Evolutionary conservation across 1,140 invertebrate genomes (phyloP).

Genomic region (Drosophila melanogaster): Release_6_plus_ISO1_MT NT_033779.5:13982501-13983000

Average conservation of each 20-base stretch:
- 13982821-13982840: conserved; percentile 66
- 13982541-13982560: conserved; percentile 57
- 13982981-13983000: not conserved
- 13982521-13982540: conserved; percentile 43
- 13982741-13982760: conserved; percentile 47
- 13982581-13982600: conserved; percentile 55
- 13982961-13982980: conserved; percentile 30
- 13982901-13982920: conserved; percentile 42
- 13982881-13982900: conserved; percentile 46
- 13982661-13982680: not conserved
- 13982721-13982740: not conserved
- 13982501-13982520: conserved; percentile 59
- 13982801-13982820: conserved; percentile 30
- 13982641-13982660: not conserved
- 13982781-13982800: conserved; percentile 40
- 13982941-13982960: conserved; percentile 62
- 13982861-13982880: conserved; percentile 29
- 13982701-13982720: no score
- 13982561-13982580: conserved; percentile 78
- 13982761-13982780: conserved; percentile 70
- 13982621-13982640: conserved; percentile 50
- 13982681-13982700: not conserved
- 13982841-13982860: conserved; percentile 47
- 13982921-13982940: conserved; percentile 52
- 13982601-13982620: conserved; percentile 42